Base-by-base conservation (phyloP, 2,888 invertebrate genomes). In the Gari tellinella region DNA sequence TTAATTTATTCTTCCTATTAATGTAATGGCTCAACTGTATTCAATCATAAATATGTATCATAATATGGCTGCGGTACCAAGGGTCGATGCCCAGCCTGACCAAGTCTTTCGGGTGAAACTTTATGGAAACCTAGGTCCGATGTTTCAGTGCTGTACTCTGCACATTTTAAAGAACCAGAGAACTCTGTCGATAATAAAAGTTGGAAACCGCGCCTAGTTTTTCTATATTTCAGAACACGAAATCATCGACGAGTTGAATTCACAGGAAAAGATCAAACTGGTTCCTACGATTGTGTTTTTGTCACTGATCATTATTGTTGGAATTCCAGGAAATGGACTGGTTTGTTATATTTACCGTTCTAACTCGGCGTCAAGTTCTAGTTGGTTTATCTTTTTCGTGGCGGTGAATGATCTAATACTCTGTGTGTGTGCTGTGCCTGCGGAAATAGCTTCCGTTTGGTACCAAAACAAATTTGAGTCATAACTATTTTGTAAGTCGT, bases 321-420 rank as follows among this genome's bases (percentile, higher is more conserved):
- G 83, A 51, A 63, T 77, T n/a, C 65, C 70, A 12, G 83, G 83
- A 45, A 83, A 83, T 51, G 57, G 67, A 14, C 65, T 83, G 1
- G 83, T 83, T 0, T 79, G 78, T 41, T 82, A 79, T 31, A 78
- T 83, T 17, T 83, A 83, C 64, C 55, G 70, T 1, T 61, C 60
- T 14, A 55, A 83, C 53, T 68, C 41, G 21, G 58, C 68, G 41
- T 82, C 81, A 8, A 83, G 81, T 52, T 82, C 83, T 10, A 48
- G 77, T 2, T 77, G 77, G 63, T 83, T 83, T 56, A 77, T 83
- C 0, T 72, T 79, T 49, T 80, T 79, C 37, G 51, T 83, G 25
- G 81, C 80, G 0, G 70, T 66, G 5, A 73, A 80, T 10, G 83
- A 83, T 60, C 55, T 83, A 3, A 62, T 78, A n/a, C 60, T 79